These are phyloP conservation scores for Olivierus martensii DNA, from an alignment of 1,140 invertebrate species.

Conservation along the genomic window DNA sequence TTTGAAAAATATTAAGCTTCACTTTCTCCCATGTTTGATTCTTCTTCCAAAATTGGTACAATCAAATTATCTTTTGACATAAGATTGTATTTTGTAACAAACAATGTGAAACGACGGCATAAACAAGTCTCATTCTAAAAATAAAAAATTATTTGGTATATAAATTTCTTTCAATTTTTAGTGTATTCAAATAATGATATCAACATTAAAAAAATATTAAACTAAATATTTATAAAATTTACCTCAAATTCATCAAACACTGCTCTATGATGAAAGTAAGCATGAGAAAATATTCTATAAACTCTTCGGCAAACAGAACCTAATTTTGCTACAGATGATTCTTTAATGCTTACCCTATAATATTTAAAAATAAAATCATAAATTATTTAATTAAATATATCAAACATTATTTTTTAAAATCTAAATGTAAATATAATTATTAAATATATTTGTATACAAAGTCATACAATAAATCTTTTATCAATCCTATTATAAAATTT, in stretches of 20 bases:
- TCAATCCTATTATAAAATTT: no score
- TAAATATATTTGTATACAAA: no score
- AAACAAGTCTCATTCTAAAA: slow-evolving; percentile 72
- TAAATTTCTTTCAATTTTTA: no score
- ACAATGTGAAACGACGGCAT: slow-evolving; percentile 91
- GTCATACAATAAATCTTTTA: no score
- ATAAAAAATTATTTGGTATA: slow-evolving; percentile 14
- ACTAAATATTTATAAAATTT: slow-evolving; percentile 20
- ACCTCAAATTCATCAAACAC: slow-evolving; percentile 97
- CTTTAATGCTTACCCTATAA: slow-evolving; percentile 95
- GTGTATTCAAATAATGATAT: no score
- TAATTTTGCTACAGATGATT: slow-evolving; percentile 93
- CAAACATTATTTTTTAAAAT: no score
- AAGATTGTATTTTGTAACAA: slow-evolving; percentile 95
- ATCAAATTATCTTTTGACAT: slow-evolving; percentile 98
- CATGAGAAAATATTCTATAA: slow-evolving; percentile 99
- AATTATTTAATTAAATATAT: no score
- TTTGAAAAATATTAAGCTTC: no score
- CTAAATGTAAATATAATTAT: no score
- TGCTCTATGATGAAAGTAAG: slow-evolving; percentile 92
- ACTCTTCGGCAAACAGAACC: slow-evolving; percentile 96
- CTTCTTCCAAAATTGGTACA: slow-evolving; percentile 72
- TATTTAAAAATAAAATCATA: neutral
- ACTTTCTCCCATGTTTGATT: slow-evolving; percentile 16
- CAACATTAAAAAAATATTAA: no score